phyloP scores from a whole-genome alignment of 2,113 vertebrate genomes.

The Nothobranchius furzeri region DNA sequence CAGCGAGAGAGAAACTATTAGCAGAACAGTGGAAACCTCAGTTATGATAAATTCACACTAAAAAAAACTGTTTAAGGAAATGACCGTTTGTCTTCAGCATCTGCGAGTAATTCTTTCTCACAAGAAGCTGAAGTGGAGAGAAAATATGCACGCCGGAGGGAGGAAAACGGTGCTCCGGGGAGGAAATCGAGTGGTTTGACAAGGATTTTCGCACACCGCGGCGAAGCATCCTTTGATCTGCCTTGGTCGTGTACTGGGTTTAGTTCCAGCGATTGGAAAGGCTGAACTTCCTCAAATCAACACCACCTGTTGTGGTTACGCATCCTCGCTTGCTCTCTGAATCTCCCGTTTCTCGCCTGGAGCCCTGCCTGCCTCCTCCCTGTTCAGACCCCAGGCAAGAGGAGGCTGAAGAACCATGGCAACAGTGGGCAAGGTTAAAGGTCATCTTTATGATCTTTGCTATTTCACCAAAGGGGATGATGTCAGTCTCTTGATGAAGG shows the following conservation, averaged over 20 bases:
- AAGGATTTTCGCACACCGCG: slow-evolving; percentile 67
- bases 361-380: slow-evolving; percentile 36
- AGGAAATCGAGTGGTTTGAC: slow-evolving; percentile 66
- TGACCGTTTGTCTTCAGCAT: slow-evolving; percentile 71
- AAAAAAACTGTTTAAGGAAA: slow-evolving; percentile 59
- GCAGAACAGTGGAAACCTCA: slow-evolving; percentile 40
- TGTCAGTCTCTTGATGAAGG: slow-evolving; percentile 59
- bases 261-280: slow-evolving; percentile 62
- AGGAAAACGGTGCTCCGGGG: slow-evolving; percentile 52
- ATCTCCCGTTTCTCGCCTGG: slow-evolving; percentile 11
- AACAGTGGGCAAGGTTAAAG: slow-evolving; percentile 73
- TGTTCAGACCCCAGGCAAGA: slow-evolving; percentile 36
- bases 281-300: slow-evolving; percentile 73
- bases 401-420: slow-evolving; percentile 71
- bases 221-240: slow-evolving; percentile 73
- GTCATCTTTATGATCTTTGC: slow-evolving; percentile 66
- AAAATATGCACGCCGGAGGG: slow-evolving; percentile 34
- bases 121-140: slow-evolving; percentile 22
- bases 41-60: slow-evolving; percentile 40
- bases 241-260: slow-evolving; percentile 69
- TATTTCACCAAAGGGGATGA: slow-evolving; percentile 6
- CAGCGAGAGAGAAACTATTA: slow-evolving; percentile 34
- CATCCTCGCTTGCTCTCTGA: slow-evolving; percentile 49
- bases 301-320: slow-evolving; percentile 78
- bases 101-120: slow-evolving; percentile 63